phyloP scores from a whole-genome alignment of 2,113 vertebrate species.

The Formicarius rufipectus region DNA sequence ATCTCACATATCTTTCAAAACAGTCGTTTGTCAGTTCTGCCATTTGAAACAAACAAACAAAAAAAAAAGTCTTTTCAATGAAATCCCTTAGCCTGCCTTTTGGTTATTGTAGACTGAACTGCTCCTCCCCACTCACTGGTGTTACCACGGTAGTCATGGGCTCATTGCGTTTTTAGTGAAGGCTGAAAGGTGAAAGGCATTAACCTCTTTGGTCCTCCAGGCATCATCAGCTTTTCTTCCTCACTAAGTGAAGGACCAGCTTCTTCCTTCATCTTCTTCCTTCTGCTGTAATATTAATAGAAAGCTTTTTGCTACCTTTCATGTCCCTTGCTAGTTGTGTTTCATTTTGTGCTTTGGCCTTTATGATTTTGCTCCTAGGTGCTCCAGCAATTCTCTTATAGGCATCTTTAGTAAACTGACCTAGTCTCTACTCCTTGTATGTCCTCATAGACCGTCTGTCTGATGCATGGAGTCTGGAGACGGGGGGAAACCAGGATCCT shows the following conservation, averaged over 20 bases:
- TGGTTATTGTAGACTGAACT: neutral
- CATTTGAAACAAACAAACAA: neutral
- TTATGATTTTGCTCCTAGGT: neutral
- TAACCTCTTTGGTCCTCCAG: neutral
- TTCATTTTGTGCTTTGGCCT: neutral
- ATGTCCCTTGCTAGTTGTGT: neutral
- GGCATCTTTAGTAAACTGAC: neutral
- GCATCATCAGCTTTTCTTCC: neutral
- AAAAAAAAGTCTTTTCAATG: neutral
- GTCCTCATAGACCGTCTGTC: neutral
- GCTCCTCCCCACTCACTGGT: neutral
- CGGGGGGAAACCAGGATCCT: neutral
- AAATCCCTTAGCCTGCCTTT: neutral
- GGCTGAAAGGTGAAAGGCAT: neutral
- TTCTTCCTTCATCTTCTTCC: neutral
- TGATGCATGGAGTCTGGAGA: neutral
- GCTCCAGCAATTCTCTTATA: neutral
- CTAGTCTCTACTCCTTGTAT: neutral
- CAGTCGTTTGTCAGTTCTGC: neutral
- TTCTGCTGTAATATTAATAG: slow-evolving; percentile 28
- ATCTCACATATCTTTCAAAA: neutral
- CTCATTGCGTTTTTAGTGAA: neutral
- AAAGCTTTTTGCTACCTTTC: neutral
- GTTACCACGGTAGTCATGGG: neutral
- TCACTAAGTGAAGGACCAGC: neutral